Base-by-base conservation (phyloP, 2,113 vertebrate species). In the Vidua chalybeata region DNA sequence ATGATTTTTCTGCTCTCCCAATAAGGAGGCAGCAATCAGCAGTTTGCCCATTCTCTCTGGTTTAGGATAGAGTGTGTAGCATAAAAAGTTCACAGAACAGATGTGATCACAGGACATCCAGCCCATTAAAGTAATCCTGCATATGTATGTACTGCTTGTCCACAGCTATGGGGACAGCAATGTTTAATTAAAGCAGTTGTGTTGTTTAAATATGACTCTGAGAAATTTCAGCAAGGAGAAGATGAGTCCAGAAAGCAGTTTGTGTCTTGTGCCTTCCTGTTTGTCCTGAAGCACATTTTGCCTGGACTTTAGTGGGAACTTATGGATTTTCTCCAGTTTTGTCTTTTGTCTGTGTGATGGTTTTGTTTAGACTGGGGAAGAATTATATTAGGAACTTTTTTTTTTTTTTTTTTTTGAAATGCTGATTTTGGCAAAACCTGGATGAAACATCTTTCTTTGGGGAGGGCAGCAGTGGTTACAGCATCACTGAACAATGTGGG, bases 251-350 rank as follows among this genome's bases (percentile, higher is more conserved):
- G 90, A 86, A 92, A 93, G 89, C 68, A 59, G 54, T 93, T 97
- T 48, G 39, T 89, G 80, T 52, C 91, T 87, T 52, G 20, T 94
- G 79, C 93, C 84, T 96, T 90, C 73, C 84, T 97, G 90, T 93
- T 95, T 95, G 94, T 84, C 87, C 64, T 56, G 49, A 77, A 69
- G 35, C n/a, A 6, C 48, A 52, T 77, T 97, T 96, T 98, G 94
- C 75, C 69, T 97, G 96, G 94, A 73, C 95, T 97, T 96, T 0
- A n/a, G 83, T 83, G 84, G 96, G 90, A 95, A 78, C 84, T 84
- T 93, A 94, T 7, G 52, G 67, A 77, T 92, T 97, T 97, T 97
- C 89, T 83, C 33, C 74, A 94, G 26, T 69, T 77, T 69, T 90
- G 63, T 77, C 89, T 92, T 96, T 63, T 15, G 41, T 55, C 13